These are phyloP conservation scores for Pyxicephalus adspersus DNA, from an alignment of 2,113 vertebrate genomes.

Conservation along the genomic window DNA sequence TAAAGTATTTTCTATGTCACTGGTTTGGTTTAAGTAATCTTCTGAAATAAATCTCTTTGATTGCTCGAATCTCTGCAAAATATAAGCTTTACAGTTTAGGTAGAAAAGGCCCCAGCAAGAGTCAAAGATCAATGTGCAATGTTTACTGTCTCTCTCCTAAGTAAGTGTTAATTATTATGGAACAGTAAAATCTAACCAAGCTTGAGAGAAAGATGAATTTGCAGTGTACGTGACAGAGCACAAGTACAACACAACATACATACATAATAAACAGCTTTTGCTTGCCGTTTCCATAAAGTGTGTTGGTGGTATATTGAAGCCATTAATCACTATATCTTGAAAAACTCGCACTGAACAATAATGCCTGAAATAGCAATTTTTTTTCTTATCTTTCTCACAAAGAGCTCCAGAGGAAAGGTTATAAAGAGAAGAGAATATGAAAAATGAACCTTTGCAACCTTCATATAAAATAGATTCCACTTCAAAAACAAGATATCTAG, in stretches of 20 bases:
- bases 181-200: constrained; percentile 19
- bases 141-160: not conserved
- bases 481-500: not conserved
- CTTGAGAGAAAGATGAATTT: not conserved
- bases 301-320: constrained; percentile 21
- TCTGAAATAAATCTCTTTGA: no score
- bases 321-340: constrained; percentile 32
- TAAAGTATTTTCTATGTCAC: no score
- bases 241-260: constrained; percentile 14
- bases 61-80: no score
- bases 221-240: constrained; percentile 4
- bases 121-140: constrained; percentile 1
- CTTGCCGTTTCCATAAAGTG: constrained; percentile 19
- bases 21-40: no score
- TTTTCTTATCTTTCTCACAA: constrained; percentile 27
- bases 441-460: constrained; percentile 33
- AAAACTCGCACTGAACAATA: constrained; percentile 27
- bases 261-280: constrained; percentile 21
- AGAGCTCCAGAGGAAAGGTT: constrained; percentile 33
- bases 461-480: constrained; percentile 13
- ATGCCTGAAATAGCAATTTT: constrained; percentile 22
- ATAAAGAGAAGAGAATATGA: constrained; percentile 4
- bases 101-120: not conserved
- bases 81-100: not conserved
- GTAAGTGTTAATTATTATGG: constrained; percentile 21